Base-by-base conservation (phyloP, 2,888 invertebrate genomes). In the Cotesia congregata region DNA sequence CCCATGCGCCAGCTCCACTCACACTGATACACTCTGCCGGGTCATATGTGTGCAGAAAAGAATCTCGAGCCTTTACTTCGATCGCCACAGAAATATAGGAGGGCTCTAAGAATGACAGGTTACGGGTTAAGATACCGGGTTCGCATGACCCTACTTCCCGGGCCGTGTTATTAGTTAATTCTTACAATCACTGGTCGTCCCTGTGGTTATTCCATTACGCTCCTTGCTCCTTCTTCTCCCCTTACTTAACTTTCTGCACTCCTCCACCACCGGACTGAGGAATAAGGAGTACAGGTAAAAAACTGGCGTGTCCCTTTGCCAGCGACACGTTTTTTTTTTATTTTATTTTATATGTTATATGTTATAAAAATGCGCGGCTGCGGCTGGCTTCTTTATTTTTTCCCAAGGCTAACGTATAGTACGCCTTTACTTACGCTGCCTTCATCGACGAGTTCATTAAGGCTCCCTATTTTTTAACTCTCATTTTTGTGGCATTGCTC, bases 181-280 rank as follows among this genome's bases (percentile, higher is more conserved):
- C 89, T 89, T 89, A 89, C 89, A 89, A 89, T 89, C 88, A 89
- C 86, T 84, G 83, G 85, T 87, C 86, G 85, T 88, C 87, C 88
- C 88, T 88, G 85, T 88, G 85, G 88, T 89, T 89, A 89, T 89
- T 89, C 88, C 85, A 89, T 89, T 89, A 89, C 86, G 84, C 74
- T 79, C 77, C 65, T 72, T 15, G 30, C 30, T 72, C 71, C 68
- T 72, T 68, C 62, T 61, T 41, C 41, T 73, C 30, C 72, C 67
- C 67, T 67, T 69, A 5, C 67, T 12, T 38, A 30, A 59, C 50
- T 40, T 50, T 65, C 40, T 30, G 30, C 30, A 30, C 30, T 30
- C 30, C 30, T 30, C 30, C 30, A 30, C 30, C 30, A 30, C 30
- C 30, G 30, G 30, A 30, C 30, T 30, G 30, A 30, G 30, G 30